phyloP scores from a whole-genome alignment of 1,140 invertebrate species.

The Neotoxoptera formosana region DNA sequence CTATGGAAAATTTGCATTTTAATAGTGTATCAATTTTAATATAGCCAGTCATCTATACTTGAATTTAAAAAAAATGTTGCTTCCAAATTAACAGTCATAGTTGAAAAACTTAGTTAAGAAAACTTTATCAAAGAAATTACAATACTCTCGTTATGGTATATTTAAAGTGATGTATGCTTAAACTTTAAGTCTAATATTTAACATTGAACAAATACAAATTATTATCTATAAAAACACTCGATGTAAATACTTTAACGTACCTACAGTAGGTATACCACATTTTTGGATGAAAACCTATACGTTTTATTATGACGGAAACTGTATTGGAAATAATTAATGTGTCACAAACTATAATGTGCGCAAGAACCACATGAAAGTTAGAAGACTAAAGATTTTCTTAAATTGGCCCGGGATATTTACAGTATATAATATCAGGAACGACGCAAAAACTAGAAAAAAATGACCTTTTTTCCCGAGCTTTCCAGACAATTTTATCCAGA shows the following conservation, averaged over 20 bases:
- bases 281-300: neutral
- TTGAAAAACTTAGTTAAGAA: neutral
- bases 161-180: neutral
- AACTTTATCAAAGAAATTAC: neutral
- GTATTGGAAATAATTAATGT: neutral
- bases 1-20: too few relatives aligned
- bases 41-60: neutral
- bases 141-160: neutral
- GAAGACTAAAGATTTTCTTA: neutral
- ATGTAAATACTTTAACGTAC: neutral
- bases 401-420: neutral
- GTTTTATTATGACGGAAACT: neutral
- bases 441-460: neutral
- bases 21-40: neutral
- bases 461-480: neutral
- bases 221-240: neutral
- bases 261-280: neutral
- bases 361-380: neutral
- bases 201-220: neutral
- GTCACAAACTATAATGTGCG: neutral
- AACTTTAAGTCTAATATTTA: neutral
- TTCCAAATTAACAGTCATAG: neutral
- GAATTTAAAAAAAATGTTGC: neutral
- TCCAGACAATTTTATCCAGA: constrained; percentile 1
- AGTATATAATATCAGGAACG: neutral